Evolutionary conservation across 2,888 invertebrate species (phyloP), one percentile per base, ranked within the genome.

Genomic region (Proisotoma minuta): DNA sequence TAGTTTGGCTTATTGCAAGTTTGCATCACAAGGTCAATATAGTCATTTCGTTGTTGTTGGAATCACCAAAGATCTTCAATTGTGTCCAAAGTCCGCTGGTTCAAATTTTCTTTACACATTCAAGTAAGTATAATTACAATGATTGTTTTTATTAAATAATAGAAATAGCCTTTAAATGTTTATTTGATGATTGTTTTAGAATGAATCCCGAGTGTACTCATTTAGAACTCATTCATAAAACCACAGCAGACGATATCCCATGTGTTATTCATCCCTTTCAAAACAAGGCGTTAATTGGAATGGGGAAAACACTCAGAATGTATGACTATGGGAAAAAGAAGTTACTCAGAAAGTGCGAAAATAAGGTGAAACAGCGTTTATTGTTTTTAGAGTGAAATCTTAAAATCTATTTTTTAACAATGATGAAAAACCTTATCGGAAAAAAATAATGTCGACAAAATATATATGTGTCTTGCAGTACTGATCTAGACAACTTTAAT

Each of bases 301-400:
- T 98, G 15, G 99, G 98, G 0, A 85, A 88, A 65, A 88, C 91
- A 82, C 80, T 99, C 24, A 81, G 98, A 57, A 83, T 99, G 39
- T 99, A 99, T 77, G 98, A 99, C 77, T 84, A 97, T 75, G 99
- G 99, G 62, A 93, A 92, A 78, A 91, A 97, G 78, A 99, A 99
- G 78, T 80, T 99, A 61, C 79, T 99, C 50, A 84, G 97, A 57
- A 99, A 99, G 81, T 98, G 98, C 80, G 99, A 99, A 80, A 99
- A 99, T 76, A 89, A 89, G 81, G 86, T 82, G 75, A 73, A 69
- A 22, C n/a, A n/a, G n/a, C n/a, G n/a, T n/a, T n/a, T n/a, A n/a
- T n/a, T n/a, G n/a, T n/a, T n/a, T n/a, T n/a, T n/a, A n/a, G n/a
- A n/a, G n/a, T n/a, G n/a, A 4, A 28, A 39, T 23, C 10, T 29